These are phyloP conservation scores for Babyrousa celebensis DNA, from an alignment of 2,797 vertebrate species.

Conservation along the genomic window DNA sequence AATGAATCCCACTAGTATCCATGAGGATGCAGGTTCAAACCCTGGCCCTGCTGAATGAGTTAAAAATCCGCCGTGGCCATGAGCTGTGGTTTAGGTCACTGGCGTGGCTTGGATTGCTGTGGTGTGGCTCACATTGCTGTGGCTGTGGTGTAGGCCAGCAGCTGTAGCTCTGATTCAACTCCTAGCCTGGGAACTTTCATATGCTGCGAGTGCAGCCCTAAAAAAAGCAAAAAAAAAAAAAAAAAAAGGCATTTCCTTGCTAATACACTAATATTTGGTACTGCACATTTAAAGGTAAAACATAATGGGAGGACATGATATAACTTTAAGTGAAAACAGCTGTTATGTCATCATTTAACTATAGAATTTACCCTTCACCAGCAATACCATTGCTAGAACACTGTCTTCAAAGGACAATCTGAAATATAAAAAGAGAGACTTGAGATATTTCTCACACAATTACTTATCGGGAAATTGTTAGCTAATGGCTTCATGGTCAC, in stretches of 20 bases:
- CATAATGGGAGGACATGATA: neutral
- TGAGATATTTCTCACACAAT: constrained; percentile 59
- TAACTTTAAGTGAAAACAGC: constrained; percentile 16
- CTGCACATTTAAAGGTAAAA: constrained; percentile 52
- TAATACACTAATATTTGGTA: constrained; percentile 54
- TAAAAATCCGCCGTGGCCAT: too few species aligned
- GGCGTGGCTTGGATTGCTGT: too few species aligned
- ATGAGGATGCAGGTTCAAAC: too few species aligned
- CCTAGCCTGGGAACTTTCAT: too few species aligned
- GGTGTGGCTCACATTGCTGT: too few species aligned
- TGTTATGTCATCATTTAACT: constrained; percentile 45
- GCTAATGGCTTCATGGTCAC: neutral
- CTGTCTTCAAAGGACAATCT: constrained; percentile 15
- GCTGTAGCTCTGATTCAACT: too few species aligned
- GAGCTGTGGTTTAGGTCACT: too few species aligned
- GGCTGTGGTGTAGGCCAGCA: too few species aligned
- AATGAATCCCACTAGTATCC: too few species aligned
- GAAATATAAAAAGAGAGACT: constrained; percentile 16
- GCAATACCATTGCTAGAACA: neutral
- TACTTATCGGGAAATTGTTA: constrained; percentile 59
- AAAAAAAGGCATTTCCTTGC: constrained; percentile 43
- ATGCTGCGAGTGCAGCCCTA: too few species aligned
- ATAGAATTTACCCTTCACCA: neutral
- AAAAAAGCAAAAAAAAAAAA: too few species aligned
- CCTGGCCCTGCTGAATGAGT: too few species aligned